Percentiles rank a stretch among this genome's conserved stretches.
Evolutionary conservation across 2,113 vertebrate species (phyloP).

Genomic region (Pomatostomus ruficeps): DNA sequence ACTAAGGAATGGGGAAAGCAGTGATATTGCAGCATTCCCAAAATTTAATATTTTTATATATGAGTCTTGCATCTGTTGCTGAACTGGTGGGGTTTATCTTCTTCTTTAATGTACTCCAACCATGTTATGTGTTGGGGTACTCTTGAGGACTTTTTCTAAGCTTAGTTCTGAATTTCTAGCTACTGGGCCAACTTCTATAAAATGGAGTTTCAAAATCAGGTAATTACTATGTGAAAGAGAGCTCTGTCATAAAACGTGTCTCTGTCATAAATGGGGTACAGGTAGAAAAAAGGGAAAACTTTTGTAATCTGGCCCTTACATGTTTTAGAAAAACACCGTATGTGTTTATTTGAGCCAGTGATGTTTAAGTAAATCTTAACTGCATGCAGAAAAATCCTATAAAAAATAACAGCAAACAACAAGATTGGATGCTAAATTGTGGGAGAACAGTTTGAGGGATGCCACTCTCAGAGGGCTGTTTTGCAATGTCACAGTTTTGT

Average conservation of each 20-base stretch:
- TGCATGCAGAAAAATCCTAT: background rate
- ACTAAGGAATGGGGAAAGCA: background rate
- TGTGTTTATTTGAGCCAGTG: background rate
- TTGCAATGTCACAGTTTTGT: background rate
- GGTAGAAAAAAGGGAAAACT: background rate
- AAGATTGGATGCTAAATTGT: background rate
- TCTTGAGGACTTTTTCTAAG: background rate
- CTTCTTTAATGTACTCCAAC: background rate
- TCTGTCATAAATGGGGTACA: rapidly evolving
- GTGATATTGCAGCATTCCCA: rapidly evolving
- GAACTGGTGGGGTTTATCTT: background rate
- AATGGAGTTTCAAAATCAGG: background rate
- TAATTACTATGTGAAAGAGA: background rate
- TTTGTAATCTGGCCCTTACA: background rate
- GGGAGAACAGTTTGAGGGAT: background rate
- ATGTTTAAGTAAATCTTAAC: background rate
- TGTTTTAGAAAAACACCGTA: background rate
- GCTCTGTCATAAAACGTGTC: background rate
- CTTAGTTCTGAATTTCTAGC: background rate
- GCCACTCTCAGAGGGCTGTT: background rate
- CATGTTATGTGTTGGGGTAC: background rate
- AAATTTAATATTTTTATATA: background rate
- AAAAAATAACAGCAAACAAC: background rate
- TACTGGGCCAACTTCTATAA: background rate
- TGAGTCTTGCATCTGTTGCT: background rate